Evolutionary conservation across 2,888 invertebrate genomes (phyloP).

Genomic region (Trimorus sp.): DNA sequence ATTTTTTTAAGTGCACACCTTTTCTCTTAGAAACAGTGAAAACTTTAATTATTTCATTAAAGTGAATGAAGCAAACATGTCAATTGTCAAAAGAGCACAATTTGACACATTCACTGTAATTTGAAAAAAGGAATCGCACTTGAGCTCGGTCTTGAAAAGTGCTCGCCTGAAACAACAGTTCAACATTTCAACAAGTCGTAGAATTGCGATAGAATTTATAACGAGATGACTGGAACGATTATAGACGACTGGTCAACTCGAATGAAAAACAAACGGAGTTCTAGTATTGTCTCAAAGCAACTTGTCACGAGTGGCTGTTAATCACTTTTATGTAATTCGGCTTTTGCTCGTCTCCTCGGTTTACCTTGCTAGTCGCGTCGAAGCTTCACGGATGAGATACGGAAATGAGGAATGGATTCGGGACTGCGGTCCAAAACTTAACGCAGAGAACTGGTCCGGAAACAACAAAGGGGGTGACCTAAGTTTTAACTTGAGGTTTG

Average conservation of each 20-base stretch:
- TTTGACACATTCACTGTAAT: no score
- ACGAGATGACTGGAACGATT: constrained; percentile 33
- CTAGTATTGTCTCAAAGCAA: constrained; percentile 20
- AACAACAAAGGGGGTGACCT: no score
- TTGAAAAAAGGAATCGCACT: no score
- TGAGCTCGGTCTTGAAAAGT: no score
- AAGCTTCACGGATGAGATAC: constrained; percentile 60
- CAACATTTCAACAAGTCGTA: constrained; percentile 36
- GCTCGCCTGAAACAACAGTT: constrained; percentile 25
- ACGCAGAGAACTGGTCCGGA: no score
- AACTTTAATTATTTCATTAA: no score
- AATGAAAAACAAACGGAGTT: constrained; percentile 14
- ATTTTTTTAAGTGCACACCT: no score
- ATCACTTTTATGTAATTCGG: background rate
- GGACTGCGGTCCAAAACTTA: no score
- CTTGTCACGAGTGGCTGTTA: no score
- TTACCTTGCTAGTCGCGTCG: constrained; percentile 43
- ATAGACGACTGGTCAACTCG: constrained; percentile 2
- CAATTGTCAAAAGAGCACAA: no score
- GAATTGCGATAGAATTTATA: constrained; percentile 43
- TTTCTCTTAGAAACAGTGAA: no score
- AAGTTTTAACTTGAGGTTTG: background rate
- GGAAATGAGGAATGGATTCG: constrained; percentile 28
- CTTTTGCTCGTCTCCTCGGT: constrained; percentile 1
- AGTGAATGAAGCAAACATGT: constrained; percentile 38